Conservation (phyloP, 1,140 invertebrate species). For the Camponotus floridanus region DNA sequence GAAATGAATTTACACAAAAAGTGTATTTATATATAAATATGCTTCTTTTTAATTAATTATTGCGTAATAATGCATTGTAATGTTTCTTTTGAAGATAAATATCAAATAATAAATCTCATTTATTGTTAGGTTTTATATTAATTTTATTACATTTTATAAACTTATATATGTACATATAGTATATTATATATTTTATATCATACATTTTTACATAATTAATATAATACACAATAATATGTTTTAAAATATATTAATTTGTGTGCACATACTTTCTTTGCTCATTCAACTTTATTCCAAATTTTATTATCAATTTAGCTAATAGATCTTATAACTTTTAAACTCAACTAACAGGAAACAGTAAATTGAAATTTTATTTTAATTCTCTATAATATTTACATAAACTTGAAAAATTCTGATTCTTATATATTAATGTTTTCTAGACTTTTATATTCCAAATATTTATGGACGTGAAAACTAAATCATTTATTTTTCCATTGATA, state of each 20-base stretch:
- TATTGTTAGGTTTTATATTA: neutral
- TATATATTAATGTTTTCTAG: too few species aligned
- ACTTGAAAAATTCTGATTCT: neutral
- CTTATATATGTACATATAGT: neutral
- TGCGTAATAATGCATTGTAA: neutral
- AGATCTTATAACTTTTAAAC: too few species aligned
- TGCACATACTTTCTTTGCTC: too few species aligned
- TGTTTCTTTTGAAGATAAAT: too few species aligned
- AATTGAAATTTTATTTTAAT: conserved; percentile 3
- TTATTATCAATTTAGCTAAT: too few species aligned
- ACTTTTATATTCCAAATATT: neutral
- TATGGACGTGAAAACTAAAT: neutral
- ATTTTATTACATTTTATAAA: neutral
- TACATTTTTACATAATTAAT: too few species aligned
- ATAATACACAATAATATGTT: too few species aligned
- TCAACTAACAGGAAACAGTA: neutral
- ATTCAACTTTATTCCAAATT: too few species aligned
- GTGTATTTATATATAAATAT: neutral
- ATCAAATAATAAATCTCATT: neutral
- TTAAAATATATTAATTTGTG: too few species aligned
- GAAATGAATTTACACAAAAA: neutral
- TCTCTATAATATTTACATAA: neutral
- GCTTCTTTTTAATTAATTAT: neutral
- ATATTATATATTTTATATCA: too few species aligned
- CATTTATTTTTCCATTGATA: neutral